Base-by-base conservation (phyloP, 2,797 vertebrate species). In the Florisuga fusca region DNA sequence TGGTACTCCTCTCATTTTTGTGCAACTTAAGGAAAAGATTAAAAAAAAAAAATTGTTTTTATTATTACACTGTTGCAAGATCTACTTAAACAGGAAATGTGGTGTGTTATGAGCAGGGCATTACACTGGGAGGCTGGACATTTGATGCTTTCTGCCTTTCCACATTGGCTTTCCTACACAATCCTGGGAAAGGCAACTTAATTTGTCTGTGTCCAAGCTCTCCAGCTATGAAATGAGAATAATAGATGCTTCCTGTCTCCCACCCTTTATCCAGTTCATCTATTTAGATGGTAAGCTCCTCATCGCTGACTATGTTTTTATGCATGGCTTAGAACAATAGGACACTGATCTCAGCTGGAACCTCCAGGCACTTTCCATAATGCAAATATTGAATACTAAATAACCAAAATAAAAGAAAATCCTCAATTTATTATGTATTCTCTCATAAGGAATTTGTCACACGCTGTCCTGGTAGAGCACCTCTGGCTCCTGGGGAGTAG, bases 331-430 rank as follows among this genome's bases (percentile, higher is more conserved):
- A 94, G 94, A 95, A 94, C 94, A 96, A 97, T 94, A 93, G 92
- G 90, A 89, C 76, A 66, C 58, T 91, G 89, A 95, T 93, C 96
- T 89, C 92, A 78, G 90, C 89, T 96, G 93, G 93, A 94, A 91
- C 89, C 94, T 96, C 79, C 84, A 94, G 92, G 95, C 95, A 27
- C 84, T 95, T 95, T 95, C 93, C 91, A 94, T 95, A 93, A 94
- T 90, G 87, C 93, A 94, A 92, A 97, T 97, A 95, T 94, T 97
- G 84, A 93, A 92, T 89, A 81, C 45, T 96, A 95, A 95, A 62
- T 95, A 92, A 95, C 80, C 69, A 90, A 96, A 95, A 95, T 95
- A 97, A 92, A 95, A 93, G 87, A 77, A 95, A 95, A 97, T 95
- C 94, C 82, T 93, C 89, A 43, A 95, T 94, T 95, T 95, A 95